Percentiles rank a stretch among this genome's conserved stretches.
These are phyloP conservation scores for Myocastor coypus DNA, from an alignment of 2,113 vertebrate species.

Conservation along the genomic window DNA sequence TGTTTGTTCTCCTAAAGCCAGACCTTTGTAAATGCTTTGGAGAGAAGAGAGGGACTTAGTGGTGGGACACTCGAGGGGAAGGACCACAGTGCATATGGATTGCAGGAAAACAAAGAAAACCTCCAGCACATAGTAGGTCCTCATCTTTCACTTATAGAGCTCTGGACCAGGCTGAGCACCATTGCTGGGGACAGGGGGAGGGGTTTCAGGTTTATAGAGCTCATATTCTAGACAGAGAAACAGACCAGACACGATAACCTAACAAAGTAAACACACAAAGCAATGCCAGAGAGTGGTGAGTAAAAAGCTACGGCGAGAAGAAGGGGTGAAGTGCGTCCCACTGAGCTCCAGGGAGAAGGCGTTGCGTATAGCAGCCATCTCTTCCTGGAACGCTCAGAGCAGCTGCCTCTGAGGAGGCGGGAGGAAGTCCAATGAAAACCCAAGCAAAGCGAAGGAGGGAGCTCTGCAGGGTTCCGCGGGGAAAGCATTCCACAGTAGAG, in stretches of 20 bases:
- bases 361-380: too few species aligned
- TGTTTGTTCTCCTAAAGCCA: background rate
- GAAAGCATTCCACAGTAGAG: background rate
- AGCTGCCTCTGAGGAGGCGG: background rate
- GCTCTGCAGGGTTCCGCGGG: background rate
- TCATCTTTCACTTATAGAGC: background rate
- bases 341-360: background rate
- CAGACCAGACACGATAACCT: too few species aligned
- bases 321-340: background rate
- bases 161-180: background rate
- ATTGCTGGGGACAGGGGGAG: rapidly evolving
- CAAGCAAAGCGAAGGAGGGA: background rate
- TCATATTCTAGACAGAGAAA: background rate
- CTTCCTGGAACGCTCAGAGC: background rate
- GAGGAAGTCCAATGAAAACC: background rate
- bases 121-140: background rate
- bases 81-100: rapidly evolving
- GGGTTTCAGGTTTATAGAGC: background rate
- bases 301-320: background rate
- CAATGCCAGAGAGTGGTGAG: background rate
- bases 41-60: background rate
- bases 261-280: background rate
- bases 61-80: background rate
- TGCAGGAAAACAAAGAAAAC: background rate
- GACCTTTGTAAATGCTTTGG: background rate